Conservation (phyloP, 2,797 vertebrate species). For the Enteromius unitaeniatus region DNA sequence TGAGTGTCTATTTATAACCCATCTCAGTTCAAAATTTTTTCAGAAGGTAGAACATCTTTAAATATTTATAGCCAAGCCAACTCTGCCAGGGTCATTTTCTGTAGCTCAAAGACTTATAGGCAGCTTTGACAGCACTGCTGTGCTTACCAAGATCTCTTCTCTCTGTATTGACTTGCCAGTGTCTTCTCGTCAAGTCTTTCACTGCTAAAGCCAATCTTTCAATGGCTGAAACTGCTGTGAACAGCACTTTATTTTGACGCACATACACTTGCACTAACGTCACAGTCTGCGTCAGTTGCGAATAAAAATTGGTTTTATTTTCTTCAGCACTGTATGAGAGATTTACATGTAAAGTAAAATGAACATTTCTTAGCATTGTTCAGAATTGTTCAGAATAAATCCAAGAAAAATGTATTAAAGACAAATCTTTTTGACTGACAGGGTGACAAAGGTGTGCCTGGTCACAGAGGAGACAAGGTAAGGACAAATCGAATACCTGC, state of each 20-base stretch:
- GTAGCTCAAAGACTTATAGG: constrained; percentile 54
- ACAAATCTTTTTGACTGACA: constrained; percentile 62
- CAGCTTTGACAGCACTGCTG: constrained; percentile 42
- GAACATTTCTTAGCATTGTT: background rate
- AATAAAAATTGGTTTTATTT: background rate
- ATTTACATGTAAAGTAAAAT: background rate
- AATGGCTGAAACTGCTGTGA: constrained; percentile 15
- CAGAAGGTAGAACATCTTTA: constrained; percentile 31
- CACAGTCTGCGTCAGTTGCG: background rate
- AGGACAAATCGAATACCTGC: constrained; percentile 35
- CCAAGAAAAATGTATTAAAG: background rate
- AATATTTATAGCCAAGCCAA: constrained; percentile 52
- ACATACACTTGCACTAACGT: constrained; percentile 13
- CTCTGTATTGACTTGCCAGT: constrained; percentile 48
- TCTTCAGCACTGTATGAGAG: background rate
- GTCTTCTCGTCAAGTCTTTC: constrained; percentile 32
- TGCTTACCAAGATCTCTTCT: constrained; percentile 41
- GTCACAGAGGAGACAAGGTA: constrained; percentile 87
- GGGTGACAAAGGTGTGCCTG: constrained; percentile 83
- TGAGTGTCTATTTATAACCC: constrained; percentile 65
- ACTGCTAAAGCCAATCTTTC: constrained; percentile 45
- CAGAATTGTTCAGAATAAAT: too few relatives aligned
- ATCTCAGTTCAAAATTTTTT: background rate
- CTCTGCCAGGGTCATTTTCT: constrained; percentile 29
- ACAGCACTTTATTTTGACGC: constrained; percentile 19